phyloP scores from a whole-genome alignment of 2,888 invertebrate genomes.

The Conchocele bisecta region DNA sequence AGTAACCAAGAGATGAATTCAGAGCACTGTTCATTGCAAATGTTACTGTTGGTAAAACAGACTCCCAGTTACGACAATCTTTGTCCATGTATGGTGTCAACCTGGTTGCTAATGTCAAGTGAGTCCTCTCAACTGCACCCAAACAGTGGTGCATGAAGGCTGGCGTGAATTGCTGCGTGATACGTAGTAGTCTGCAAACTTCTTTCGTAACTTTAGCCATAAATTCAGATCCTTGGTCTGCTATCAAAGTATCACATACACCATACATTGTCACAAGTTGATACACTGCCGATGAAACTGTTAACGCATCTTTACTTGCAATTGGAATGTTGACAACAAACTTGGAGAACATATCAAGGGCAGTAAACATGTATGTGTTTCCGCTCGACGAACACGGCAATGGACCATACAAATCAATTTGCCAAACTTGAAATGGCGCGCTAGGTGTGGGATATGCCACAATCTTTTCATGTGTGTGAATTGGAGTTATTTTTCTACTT shows the following conservation, averaged over 20 bases:
- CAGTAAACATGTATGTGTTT: slow-evolving; percentile 39
- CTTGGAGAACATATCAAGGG: slow-evolving; percentile 46
- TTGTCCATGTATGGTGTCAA: slow-evolving; percentile 20
- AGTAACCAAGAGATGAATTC: slow-evolving; percentile 25
- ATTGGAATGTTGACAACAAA: slow-evolving; percentile 33
- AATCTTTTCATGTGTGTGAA: slow-evolving; percentile 35
- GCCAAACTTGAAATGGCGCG: slow-evolving; percentile 39
- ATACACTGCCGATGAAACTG: slow-evolving; percentile 36
- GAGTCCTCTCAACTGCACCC: slow-evolving; percentile 41
- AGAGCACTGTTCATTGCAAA: slow-evolving; percentile 38
- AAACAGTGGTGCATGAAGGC: slow-evolving; percentile 47
- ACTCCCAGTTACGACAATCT: slow-evolving; percentile 20
- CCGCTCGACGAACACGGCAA: slow-evolving; percentile 26
- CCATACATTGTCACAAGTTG: slow-evolving; percentile 38
- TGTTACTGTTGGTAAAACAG: slow-evolving; percentile 15
- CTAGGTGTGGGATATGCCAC: slow-evolving; percentile 26
- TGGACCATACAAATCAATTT: slow-evolving; percentile 40
- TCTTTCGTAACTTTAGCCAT: slow-evolving; percentile 37
- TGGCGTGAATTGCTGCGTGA: slow-evolving; percentile 42
- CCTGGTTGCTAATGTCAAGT: slow-evolving; percentile 33
- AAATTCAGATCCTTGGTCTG: slow-evolving; percentile 45
- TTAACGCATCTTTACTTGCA: slow-evolving; percentile 42
- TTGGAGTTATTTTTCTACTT: slow-evolving; percentile 27
- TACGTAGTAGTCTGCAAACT: slow-evolving; percentile 34
- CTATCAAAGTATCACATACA: slow-evolving; percentile 41